These are phyloP conservation scores for Ruditapes philippinarum DNA, from an alignment of 1,140 invertebrate species.

Conservation along the genomic window DNA sequence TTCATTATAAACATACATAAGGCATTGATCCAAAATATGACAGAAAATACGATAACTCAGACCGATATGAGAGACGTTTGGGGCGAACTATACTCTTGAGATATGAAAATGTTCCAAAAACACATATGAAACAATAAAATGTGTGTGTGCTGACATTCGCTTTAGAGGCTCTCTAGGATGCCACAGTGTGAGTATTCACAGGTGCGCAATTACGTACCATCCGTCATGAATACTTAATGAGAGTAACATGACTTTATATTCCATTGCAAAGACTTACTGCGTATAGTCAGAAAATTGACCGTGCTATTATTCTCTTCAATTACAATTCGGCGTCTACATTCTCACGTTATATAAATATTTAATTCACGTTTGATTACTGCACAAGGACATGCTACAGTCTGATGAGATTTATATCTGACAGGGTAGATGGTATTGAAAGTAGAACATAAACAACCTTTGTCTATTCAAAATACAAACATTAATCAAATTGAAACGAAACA, in stretches of 20 bases:
- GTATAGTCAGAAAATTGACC: background rate
- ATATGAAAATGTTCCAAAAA: slow-evolving; percentile 12
- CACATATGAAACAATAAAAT: background rate
- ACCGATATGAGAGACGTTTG: background rate
- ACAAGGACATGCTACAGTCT: background rate
- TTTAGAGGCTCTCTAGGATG: background rate
- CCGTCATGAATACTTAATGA: background rate
- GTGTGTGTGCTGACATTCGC: background rate
- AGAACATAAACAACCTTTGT: background rate
- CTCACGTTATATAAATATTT: background rate
- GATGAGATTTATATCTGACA: background rate
- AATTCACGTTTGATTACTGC: slow-evolving; percentile 10
- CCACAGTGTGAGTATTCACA: background rate
- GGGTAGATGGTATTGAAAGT: background rate
- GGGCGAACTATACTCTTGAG: background rate
- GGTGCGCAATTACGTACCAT: background rate
- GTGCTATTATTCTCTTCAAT: background rate
- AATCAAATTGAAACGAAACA: too few relatives aligned
- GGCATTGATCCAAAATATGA: background rate
- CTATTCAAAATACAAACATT: background rate
- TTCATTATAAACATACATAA: background rate
- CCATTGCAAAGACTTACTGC: background rate
- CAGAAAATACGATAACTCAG: background rate
- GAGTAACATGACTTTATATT: background rate
- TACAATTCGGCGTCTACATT: slow-evolving; percentile 4